Conservation (phyloP, 2,113 vertebrate genomes). For the Tor tambroides region DNA sequence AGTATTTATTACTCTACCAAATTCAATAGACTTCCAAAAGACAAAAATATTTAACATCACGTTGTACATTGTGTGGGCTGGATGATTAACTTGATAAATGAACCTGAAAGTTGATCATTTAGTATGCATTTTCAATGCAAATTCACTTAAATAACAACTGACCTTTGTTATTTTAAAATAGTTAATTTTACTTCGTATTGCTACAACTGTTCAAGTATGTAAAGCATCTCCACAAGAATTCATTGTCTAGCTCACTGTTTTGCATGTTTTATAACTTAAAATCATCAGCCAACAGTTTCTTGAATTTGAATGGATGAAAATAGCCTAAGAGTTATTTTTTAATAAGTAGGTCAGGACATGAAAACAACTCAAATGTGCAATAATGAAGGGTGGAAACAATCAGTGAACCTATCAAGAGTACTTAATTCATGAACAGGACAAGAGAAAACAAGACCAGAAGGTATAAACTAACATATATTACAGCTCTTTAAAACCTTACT, state of each 20-base stretch:
- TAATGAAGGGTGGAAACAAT: background rate
- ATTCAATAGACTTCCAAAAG: too few species aligned
- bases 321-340: background rate
- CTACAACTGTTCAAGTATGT: background rate
- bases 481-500: too few species aligned
- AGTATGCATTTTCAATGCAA: background rate
- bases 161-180: too few species aligned
- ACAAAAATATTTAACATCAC: background rate
- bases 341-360: constrained; percentile 3
- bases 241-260: background rate
- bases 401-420: background rate
- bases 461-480: too few species aligned
- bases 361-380: background rate
- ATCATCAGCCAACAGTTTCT: background rate
- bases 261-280: background rate
- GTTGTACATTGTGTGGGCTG: background rate
- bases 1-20: background rate
- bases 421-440: too few species aligned
- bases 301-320: background rate
- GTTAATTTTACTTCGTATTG: too few species aligned
- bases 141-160: too few species aligned
- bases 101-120: background rate
- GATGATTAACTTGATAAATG: background rate
- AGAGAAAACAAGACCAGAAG: too few species aligned
- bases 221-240: too few species aligned